phyloP scores from a whole-genome alignment of 1,140 invertebrate species.

The Reticulitermes speratus region DNA sequence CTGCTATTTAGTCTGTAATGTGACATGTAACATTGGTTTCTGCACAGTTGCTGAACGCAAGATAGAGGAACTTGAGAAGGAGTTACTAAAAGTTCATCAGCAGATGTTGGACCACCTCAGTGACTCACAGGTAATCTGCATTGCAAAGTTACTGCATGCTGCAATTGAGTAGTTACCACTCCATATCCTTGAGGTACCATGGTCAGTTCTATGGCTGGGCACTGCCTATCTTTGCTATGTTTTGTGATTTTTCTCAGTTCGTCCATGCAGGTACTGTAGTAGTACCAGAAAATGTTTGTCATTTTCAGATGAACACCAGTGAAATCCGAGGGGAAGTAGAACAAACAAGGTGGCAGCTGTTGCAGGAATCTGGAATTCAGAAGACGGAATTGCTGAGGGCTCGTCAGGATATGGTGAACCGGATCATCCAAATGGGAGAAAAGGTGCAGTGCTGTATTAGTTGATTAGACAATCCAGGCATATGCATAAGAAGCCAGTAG shows the following conservation, averaged over 20 bases:
- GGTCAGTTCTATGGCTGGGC: neutral
- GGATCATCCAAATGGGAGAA: slow-evolving; percentile 50
- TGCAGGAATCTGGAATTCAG: slow-evolving; percentile 6
- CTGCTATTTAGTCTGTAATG: neutral
- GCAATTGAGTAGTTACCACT: neutral
- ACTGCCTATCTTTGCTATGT: neutral
- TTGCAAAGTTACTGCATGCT: neutral
- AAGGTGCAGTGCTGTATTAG: slow-evolving; percentile 41
- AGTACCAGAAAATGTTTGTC: too few species aligned
- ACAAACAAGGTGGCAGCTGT: slow-evolving; percentile 26
- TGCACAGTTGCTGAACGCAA: slow-evolving; percentile 38
- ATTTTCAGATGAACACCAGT: slow-evolving; percentile 23
- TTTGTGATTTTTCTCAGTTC: neutral
- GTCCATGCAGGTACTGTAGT: neutral
- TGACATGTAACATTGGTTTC: neutral
- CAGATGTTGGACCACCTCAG: slow-evolving; percentile 45
- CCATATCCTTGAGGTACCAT: neutral
- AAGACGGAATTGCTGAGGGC: slow-evolving; percentile 39
- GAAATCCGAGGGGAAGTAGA: slow-evolving; percentile 31
- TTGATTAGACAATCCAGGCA: slow-evolving; percentile 29
- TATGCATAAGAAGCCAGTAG: neutral
- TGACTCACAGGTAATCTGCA: slow-evolving; percentile 40
- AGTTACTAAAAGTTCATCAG: slow-evolving; percentile 41
- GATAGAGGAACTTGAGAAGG: slow-evolving; percentile 37
- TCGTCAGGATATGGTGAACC: slow-evolving; percentile 50